Evolutionary conservation across 2,113 vertebrate genomes (phyloP).

Genomic region (Vimba vimba): DNA sequence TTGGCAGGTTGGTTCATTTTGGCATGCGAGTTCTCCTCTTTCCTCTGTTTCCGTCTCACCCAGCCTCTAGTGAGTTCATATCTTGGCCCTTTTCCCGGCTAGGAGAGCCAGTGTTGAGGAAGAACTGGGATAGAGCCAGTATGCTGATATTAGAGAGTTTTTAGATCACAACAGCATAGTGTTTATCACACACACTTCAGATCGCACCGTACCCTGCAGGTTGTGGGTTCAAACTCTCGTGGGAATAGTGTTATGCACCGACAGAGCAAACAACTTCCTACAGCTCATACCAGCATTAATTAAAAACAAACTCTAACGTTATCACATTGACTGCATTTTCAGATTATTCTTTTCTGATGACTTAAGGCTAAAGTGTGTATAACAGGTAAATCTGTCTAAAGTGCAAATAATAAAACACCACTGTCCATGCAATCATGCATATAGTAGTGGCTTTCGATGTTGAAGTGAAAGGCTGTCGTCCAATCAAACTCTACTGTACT

Average conservation of each 20-base stretch:
- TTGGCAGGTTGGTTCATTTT: slow-evolving; percentile 64
- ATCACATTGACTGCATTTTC: slow-evolving; percentile 9
- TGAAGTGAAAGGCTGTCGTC: background rate
- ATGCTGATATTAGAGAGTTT: slow-evolving; percentile 65
- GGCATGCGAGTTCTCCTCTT: slow-evolving; percentile 58
- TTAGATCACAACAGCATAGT: slow-evolving; percentile 64
- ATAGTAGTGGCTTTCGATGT: background rate
- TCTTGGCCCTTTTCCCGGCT: slow-evolving; percentile 73
- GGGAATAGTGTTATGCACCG: slow-evolving; percentile 24
- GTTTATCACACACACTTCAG: slow-evolving; percentile 57
- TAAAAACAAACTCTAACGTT: slow-evolving; percentile 27
- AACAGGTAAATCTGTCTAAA: background rate
- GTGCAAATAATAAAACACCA: background rate
- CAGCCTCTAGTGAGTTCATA: slow-evolving; percentile 65
- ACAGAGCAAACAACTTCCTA: slow-evolving; percentile 28
- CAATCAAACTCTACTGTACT: background rate
- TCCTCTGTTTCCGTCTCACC: slow-evolving; percentile 55
- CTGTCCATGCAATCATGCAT: background rate
- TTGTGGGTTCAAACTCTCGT: slow-evolving; percentile 31
- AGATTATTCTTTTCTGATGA: background rate
- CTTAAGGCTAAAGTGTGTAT: background rate
- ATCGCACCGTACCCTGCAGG: slow-evolving; percentile 43
- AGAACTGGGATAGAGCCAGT: slow-evolving; percentile 61
- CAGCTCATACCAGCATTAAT: slow-evolving; percentile 35
- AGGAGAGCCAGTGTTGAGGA: slow-evolving; percentile 66